Conservation (phyloP, 2,888 invertebrate species). For the Eilema sororculum region DNA sequence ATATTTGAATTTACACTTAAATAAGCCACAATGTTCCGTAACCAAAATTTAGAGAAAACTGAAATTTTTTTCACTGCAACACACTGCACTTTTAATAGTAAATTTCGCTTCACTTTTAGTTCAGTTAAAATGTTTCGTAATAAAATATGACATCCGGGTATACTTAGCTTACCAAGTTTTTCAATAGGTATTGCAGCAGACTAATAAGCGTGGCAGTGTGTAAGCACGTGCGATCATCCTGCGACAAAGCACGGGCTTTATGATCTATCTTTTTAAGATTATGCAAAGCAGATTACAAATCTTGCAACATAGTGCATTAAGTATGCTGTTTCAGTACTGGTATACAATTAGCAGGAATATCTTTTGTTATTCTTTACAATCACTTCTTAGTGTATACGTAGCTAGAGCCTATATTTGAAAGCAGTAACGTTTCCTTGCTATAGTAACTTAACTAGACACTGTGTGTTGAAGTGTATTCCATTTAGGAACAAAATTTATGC, state of each 20-base stretch:
- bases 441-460: not conserved
- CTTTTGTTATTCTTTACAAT: not conserved
- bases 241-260: slow-evolving; percentile 17
- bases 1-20: not conserved
- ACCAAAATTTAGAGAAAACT: not conserved
- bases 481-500: too few species aligned
- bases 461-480: too few species aligned
- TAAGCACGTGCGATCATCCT: slow-evolving; percentile 5
- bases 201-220: slow-evolving; percentile 1
- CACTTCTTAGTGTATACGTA: not conserved
- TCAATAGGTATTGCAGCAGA: not conserved
- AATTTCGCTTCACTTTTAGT: not conserved
- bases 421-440: not conserved
- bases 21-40: not conserved
- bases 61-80: not conserved
- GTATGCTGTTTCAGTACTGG: slow-evolving; percentile 31
- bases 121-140: not conserved
- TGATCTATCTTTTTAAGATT: too few species aligned
- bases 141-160: not conserved
- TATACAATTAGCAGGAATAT: slow-evolving; percentile 23
- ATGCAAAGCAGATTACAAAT: slow-evolving; percentile 53
- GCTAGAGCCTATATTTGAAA: not conserved
- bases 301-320: slow-evolving; percentile 49
- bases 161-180: not conserved
- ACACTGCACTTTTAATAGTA: not conserved